Base-by-base conservation (phyloP, 2,113 vertebrate genomes). In the Sitta europaea region DNA sequence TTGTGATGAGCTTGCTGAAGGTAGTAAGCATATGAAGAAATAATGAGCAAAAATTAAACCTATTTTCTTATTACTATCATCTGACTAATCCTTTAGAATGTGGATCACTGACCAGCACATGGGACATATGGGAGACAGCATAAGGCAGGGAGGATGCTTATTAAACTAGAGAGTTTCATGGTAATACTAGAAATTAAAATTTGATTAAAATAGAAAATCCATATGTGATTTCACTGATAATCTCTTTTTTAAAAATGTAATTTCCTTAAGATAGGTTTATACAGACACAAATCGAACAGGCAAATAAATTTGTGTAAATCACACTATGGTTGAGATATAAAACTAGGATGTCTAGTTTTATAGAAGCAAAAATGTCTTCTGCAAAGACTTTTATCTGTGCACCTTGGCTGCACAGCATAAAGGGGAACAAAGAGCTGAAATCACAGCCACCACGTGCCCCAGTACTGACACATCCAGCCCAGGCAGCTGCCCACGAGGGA, bases 1-100 rank as follows among this genome's bases (percentile, higher is more conserved):
- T 67, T 68, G 29, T 35, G 25, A 76, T 59, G 47, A 29, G n/a
- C 24, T 25, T 95, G 91, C 61, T 89, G 71, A 57, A 88, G 70
- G 45, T 38, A 87, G 70, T 25, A 42, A 85, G 42, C 38, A 82
- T 70, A 62, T 31, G 33, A 70, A 79, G 70, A 85, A 96, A 89
- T 58, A 72, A 85, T 38, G 47, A 95, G 66, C 25, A 96, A 93
- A 91, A 88, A 81, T 53, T 85, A 91, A 92, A 43, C 27, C 77
- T 58, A 51, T 83, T 92, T 92, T 79, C 74, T 91, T 91, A 31
- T 65, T 82, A 50, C 54, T 61, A 40, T 88, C n/a, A 76, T 88
- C 50, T 88, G 45, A 70, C 42, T 75, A 91, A 95, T 95, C 85
- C 90, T 86, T 82, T 53, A 76, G 71, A 54, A 58, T 57, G 63